Conservation (phyloP, 53 echinoderm and acorn worm species). For the Astropecten irregularis region DNA sequence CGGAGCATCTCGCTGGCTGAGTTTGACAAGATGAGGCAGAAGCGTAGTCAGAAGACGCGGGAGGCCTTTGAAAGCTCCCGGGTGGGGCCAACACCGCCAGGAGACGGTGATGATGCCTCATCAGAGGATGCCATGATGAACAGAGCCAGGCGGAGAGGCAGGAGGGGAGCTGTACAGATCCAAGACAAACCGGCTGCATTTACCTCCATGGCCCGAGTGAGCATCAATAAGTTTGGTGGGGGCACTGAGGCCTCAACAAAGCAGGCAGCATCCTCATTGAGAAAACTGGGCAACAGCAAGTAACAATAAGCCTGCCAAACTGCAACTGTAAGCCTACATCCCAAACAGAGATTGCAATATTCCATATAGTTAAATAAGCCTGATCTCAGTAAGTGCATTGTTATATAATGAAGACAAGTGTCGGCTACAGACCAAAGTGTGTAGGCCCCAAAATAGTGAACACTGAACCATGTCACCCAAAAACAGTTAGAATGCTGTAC, state of each 20-base stretch:
- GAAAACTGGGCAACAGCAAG: slow-evolving; percentile 3
- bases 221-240: not conserved
- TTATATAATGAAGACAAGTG: too few species aligned
- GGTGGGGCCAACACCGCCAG: not conserved
- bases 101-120: not conserved
- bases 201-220: slow-evolving; percentile 60
- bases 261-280: slow-evolving; percentile 10
- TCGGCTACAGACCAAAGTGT: too few species aligned
- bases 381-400: too few species aligned
- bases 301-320: too few species aligned
- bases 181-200: slow-evolving; percentile 63
- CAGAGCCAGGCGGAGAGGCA: slow-evolving; percentile 49
- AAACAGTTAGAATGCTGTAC: too few species aligned
- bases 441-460: too few species aligned
- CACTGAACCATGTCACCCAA: too few species aligned
- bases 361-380: too few species aligned
- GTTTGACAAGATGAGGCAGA: slow-evolving; percentile 75
- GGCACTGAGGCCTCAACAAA: not conserved
- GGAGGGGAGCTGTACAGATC: slow-evolving; percentile 58
- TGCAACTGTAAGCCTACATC: too few species aligned
- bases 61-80: slow-evolving; percentile 37
- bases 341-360: too few species aligned
- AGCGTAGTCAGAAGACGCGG: slow-evolving; percentile 45
- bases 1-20: slow-evolving; percentile 85
- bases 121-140: slow-evolving; percentile 20